These are phyloP conservation scores for Trilocha varians DNA, from an alignment of 2,888 invertebrate species.

Conservation along the genomic window DNA sequence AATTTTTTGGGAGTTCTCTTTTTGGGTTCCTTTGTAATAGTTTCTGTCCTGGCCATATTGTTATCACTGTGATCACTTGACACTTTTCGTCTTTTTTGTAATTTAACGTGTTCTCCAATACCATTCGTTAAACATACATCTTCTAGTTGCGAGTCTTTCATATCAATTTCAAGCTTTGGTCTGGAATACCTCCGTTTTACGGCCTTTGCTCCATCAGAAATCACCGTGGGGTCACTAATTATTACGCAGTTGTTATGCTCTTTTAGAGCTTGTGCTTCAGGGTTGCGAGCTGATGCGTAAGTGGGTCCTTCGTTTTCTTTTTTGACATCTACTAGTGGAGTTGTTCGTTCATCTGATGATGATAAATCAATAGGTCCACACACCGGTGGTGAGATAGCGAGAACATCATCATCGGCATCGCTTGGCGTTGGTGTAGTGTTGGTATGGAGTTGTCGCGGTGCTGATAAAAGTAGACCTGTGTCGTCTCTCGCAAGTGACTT, in stretches of 20 bases:
- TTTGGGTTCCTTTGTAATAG: conserved; percentile 43
- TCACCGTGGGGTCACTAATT: conserved; percentile 9
- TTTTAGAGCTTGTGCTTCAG: conserved; percentile 56
- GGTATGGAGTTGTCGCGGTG: conserved; percentile 18
- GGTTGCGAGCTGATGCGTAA: conserved; percentile 44
- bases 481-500: conserved; percentile 73
- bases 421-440: conserved; percentile 31
- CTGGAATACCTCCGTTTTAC: conserved; percentile 59
- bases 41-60: conserved; percentile 34
- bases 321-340: conserved; percentile 59
- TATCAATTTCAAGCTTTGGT: conserved; percentile 63
- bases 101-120: conserved; percentile 68
- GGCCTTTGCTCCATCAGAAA: conserved; percentile 40
- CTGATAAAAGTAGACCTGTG: conserved; percentile 60
- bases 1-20: conserved; percentile 40
- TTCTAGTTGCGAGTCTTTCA: conserved; percentile 62
- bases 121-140: conserved; percentile 62
- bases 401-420: conserved; percentile 67
- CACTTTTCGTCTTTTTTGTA: conserved; percentile 70
- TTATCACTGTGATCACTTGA: conserved; percentile 52
- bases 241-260: conserved; percentile 50
- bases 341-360: conserved; percentile 61
- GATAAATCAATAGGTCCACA: conserved; percentile 64
- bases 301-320: conserved; percentile 65
- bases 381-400: conserved; percentile 61